Base-by-base conservation (phyloP, 2,888 invertebrate genomes). In the Troides helena region DNA sequence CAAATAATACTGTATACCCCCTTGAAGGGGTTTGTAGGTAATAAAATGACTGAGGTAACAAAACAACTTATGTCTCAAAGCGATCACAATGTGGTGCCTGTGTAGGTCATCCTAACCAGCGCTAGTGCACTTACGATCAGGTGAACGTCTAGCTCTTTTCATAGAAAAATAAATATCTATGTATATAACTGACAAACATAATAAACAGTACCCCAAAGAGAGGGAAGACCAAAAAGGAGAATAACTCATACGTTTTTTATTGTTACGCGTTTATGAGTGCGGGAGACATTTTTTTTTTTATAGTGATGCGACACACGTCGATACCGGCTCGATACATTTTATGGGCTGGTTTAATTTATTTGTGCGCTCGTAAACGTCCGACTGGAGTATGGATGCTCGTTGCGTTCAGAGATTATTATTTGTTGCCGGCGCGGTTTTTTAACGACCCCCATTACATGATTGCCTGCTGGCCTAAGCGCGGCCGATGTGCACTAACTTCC, bases 261-360 rank as follows among this genome's bases (percentile, higher is more conserved):
- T 83, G 83, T 85, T 80, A 81, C 81, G 78, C 84, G 76, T 86
- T 86, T 84, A 84, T 85, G 84, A 79, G 81, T 77, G 80, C 77
- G 76, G 39, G 30, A 39, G 77, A 79, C 79, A 80, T 82, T 30
- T 30, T 81, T 39, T 39, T 79, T 70, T 85, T 83, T 83, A 85
- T 88, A 88, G 87, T 86, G 86, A 88, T 81, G 87, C 77, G 87
- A 83, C 88, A 89, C 89, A 86, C 85, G 81, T 81, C 86, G 86
- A 87, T 87, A 84, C 83, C 81, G 39, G 81, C 81, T 83, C 89
- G 81, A 83, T 83, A 83, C 81, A 81, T 87, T 90, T 92, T 90
- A 92, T 82, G 86, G 82, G 85, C 85, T 80, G 77, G 78, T 86
- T 88, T 90, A 90, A 92, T 91, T 90, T 90, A 92, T 92, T 84